Base-by-base conservation (phyloP, 2,888 invertebrate species). In the Oxycera nigricornis region DNA sequence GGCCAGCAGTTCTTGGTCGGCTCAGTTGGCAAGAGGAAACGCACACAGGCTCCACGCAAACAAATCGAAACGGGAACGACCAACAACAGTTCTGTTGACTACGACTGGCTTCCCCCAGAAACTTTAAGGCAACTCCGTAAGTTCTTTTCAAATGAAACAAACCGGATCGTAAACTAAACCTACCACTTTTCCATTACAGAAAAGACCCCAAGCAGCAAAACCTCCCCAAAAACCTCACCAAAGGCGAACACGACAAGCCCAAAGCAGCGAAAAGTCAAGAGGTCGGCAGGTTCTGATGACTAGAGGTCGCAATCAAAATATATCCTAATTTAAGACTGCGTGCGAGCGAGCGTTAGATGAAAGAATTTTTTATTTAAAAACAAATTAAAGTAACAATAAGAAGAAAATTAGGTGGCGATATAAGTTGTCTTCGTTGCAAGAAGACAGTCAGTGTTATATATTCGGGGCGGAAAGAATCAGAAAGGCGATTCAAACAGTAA, bases 31-130 rank as follows among this genome's bases (percentile, higher is more conserved):
- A 92, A 93, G 82, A 89, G 92, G 35, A 86, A 85, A 79, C 84
- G 86, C 67, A 81, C 82, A 82, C 83, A 70, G 81, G 86, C 86
- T 77, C 88, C 83, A 1, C 88, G 90, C 72, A 88, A 89, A 76
- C 89, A 90, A 50, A 90, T 96, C 2, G 98, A 99, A 87, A 94
- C 95, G 80, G 98, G 98, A 77, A 98, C 98, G 0, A 90, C 91
- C 76, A 94, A 92, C 81, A 92, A 91, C 75, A 91, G 93, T 80
- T 95, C 96, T 85, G 96, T 99, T 2, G 98, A 99, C 86, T 98
- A 95, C 82, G 98, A 99, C 80, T 99, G 99, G 99, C 88, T 99
- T 82, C 98, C 99, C 50, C 92, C 93, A 82, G 95, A 96, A 86
- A 93, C 94, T 77, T 88, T 95, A 70, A 91, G 92, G 79, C 91